Base-by-base conservation (phyloP, 2,888 invertebrate genomes). In the Agrotis puta region DNA sequence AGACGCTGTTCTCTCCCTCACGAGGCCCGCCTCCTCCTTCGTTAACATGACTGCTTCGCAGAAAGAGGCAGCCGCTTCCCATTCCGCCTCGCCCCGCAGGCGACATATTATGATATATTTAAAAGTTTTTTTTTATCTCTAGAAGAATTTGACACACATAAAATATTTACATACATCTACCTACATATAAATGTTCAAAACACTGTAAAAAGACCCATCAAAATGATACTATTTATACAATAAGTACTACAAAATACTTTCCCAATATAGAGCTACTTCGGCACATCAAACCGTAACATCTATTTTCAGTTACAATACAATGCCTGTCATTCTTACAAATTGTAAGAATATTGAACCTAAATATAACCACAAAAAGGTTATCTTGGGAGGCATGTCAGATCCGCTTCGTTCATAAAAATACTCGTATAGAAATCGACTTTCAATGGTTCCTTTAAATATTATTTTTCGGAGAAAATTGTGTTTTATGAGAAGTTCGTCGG, bases 311-410 rank as follows among this genome's bases (percentile, higher is more conserved):
- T 20, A 11, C 18, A 70, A 78, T 33, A 6, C 13, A 11, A 47
- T 1, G 56, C 1, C 62, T 57, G 47, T 62, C 73, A 51, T 39
- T 47, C 20, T 20, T 71, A 51, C n/a, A 62, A 51, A 43, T 47
- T 71, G 47, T 47, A 57, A 22, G 62, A 33, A 22, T 45, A 54
- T 24, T 20, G 18, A 33, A 33, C 13, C 59, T 57, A 77, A 70
- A 74, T 59, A 77, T 77, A 70, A 59, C 27, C 24, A 14, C 47
- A 5, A 53, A 78, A 72, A 77, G 70, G 73, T 70, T 77, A 47
- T 68, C 68, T 76, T 33, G 13, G 11, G 20, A 27, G 48, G 59
- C 22, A 45, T 43, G 24, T 33, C 47, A 56, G 18, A 56, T 33
- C 54, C 54, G 45, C 20, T 70, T 24, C 54, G 33, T 74, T 74